Percentiles rank a stretch among this genome's conserved stretches.
Evolutionary conservation across 2,113 vertebrate genomes (phyloP).

Genomic region (Melanocharis versteri): DNA sequence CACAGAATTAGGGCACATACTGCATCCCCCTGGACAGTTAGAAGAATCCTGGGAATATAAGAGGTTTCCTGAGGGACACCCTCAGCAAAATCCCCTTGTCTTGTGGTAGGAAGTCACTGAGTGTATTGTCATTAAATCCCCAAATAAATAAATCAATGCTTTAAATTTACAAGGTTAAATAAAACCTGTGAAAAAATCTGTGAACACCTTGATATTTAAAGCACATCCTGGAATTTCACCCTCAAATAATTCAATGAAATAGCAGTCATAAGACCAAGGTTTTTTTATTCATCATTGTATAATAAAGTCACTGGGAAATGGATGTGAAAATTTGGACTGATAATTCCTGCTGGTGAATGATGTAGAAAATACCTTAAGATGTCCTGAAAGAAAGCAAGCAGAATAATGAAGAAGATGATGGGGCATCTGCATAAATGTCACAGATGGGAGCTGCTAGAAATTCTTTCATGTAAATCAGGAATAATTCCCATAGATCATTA

Average conservation of each 20-base stretch:
- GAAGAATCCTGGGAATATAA: background rate
- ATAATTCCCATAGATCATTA: background rate
- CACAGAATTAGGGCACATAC: rapidly evolving
- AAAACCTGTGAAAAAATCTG: background rate
- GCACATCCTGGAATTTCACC: background rate
- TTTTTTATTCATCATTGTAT: background rate
- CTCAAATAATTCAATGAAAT: background rate
- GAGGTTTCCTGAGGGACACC: background rate
- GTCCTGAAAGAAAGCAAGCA: background rate
- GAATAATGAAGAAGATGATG: background rate
- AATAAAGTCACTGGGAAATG: background rate
- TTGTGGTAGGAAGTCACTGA: background rate
- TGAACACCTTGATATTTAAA: background rate
- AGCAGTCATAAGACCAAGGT: background rate
- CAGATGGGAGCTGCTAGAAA: background rate
- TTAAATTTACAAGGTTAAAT: background rate
- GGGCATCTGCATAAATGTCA: background rate
- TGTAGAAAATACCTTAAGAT: background rate
- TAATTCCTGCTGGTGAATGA: background rate
- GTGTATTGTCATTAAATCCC: background rate
- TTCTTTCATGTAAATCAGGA: background rate
- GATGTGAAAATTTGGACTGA: background rate
- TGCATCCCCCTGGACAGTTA: background rate
- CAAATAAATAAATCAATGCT: background rate
- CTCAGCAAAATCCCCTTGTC: background rate